These are phyloP conservation scores for Catostomus latipinnis DNA, from an alignment of 2,797 vertebrate genomes.

Conservation along the genomic window DNA sequence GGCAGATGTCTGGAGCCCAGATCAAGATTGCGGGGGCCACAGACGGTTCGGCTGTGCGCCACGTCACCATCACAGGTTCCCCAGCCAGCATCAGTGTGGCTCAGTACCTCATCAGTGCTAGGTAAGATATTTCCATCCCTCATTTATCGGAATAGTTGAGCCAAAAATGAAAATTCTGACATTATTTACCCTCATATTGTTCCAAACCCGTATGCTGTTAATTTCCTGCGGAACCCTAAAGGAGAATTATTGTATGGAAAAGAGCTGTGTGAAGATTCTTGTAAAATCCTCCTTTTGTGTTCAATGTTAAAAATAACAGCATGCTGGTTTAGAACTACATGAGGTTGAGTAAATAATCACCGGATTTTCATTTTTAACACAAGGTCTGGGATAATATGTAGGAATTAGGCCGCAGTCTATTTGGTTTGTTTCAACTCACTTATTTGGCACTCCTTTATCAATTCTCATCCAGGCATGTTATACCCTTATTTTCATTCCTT, in stretches of 20 bases:
- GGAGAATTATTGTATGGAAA: neutral
- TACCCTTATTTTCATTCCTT: conserved; percentile 85
- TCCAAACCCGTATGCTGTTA: neutral
- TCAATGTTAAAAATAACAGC: too few relatives aligned
- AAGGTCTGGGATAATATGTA: neutral
- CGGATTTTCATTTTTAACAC: neutral
- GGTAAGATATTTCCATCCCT: conserved; percentile 79
- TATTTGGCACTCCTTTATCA: conserved; percentile 65
- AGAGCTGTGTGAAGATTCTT: too few relatives aligned
- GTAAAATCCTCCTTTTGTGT: too few relatives aligned
- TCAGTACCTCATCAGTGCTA: conserved; percentile 96
- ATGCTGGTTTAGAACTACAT: neutral
- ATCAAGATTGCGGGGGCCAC: conserved; percentile 95
- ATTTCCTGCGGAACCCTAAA: neutral
- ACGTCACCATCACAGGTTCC: conserved; percentile 93
- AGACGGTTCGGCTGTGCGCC: conserved; percentile 91
- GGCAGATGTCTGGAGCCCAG: conserved; percentile 95
- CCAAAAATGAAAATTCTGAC: conserved; percentile 1
- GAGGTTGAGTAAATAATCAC: neutral
- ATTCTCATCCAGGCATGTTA: conserved; percentile 81
- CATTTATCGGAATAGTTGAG: neutral
- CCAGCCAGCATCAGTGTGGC: conserved; percentile 93
- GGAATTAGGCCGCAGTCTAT: conserved; percentile 3
- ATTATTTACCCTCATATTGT: conserved; percentile 11
- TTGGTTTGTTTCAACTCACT: conserved; percentile 47